These are phyloP conservation scores for Epistrophe eligans DNA, from an alignment of 2,888 invertebrate genomes.

Conservation along the genomic window DNA sequence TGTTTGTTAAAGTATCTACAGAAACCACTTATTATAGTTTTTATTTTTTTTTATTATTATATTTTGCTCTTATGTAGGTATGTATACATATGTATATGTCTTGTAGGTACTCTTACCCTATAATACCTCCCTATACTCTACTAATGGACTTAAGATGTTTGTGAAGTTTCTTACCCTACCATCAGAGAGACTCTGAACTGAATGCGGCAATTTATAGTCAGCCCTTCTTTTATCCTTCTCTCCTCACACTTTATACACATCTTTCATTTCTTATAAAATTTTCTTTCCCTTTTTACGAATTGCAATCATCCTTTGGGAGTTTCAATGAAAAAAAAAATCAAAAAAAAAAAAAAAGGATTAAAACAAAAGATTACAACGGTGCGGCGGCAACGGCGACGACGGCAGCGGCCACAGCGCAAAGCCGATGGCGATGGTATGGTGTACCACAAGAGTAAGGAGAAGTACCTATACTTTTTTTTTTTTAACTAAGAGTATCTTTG, in stretches of 20 bases:
- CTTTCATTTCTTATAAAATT: slow-evolving; percentile 4
- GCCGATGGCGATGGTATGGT: not conserved
- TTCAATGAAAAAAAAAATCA: slow-evolving; percentile 42
- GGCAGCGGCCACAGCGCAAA: not conserved
- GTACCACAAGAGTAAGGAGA: slow-evolving; percentile 29
- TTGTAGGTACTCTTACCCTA: slow-evolving; percentile 28
- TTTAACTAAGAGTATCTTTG: slow-evolving; percentile 16
- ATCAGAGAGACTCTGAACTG: slow-evolving; percentile 10
- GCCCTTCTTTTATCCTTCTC: slow-evolving; percentile 10
- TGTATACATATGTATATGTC: slow-evolving; percentile 20
- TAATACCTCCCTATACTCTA: slow-evolving; percentile 34
- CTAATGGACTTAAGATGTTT: slow-evolving; percentile 75
- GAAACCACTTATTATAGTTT: slow-evolving; percentile 61
- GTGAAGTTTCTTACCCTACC: slow-evolving; percentile 60
- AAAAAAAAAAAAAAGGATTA: slow-evolving; percentile 27
- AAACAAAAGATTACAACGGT: slow-evolving; percentile 37
- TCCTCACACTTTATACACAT: not conserved
- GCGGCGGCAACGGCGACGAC: not conserved
- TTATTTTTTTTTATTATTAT: slow-evolving; percentile 21
- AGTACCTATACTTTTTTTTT: slow-evolving; percentile 15
- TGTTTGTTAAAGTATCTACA: slow-evolving; percentile 57
- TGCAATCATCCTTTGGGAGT: slow-evolving; percentile 70
- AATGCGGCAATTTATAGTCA: slow-evolving; percentile 66
- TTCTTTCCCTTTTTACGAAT: slow-evolving; percentile 22
- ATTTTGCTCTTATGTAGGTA: slow-evolving; percentile 13